These are phyloP conservation scores for Eilema griseolum DNA, from an alignment of 2,888 invertebrate genomes.

Conservation along the genomic window DNA sequence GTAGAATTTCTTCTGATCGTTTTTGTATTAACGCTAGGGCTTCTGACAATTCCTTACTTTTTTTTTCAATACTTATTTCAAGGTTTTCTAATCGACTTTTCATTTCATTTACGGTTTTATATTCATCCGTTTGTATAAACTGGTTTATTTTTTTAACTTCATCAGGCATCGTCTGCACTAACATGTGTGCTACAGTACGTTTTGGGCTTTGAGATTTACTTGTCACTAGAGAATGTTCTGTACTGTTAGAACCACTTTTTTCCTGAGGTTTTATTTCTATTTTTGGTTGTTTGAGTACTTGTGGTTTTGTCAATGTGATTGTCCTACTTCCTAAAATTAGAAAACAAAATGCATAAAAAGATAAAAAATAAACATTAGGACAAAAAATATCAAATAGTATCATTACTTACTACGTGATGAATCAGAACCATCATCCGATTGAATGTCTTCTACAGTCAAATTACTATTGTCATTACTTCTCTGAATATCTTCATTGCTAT, in stretches of 20 bases:
- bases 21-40: slow-evolving; percentile 70
- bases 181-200: slow-evolving; percentile 10
- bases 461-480: slow-evolving; percentile 45
- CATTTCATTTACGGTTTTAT: slow-evolving; percentile 52
- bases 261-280: slow-evolving; percentile 13
- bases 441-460: slow-evolving; percentile 69
- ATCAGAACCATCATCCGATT: slow-evolving; percentile 71
- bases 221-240: slow-evolving; percentile 31
- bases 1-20: slow-evolving; percentile 67
- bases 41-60: slow-evolving; percentile 70
- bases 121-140: slow-evolving; percentile 68
- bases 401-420: slow-evolving; percentile 64
- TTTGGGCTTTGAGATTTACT: slow-evolving; percentile 24
- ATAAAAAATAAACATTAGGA: neutral
- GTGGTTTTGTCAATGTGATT: slow-evolving; percentile 68
- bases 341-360: neutral
- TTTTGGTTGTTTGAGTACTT: slow-evolving; percentile 56
- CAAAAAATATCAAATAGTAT: neutral
- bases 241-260: slow-evolving; percentile 21
- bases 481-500: slow-evolving; percentile 41
- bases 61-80: slow-evolving; percentile 56
- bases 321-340: slow-evolving; percentile 71
- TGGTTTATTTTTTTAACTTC: slow-evolving; percentile 50
- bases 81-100: slow-evolving; percentile 53
- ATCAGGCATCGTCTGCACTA: slow-evolving; percentile 64